These are phyloP conservation scores for Chydorus sphaericus DNA, from an alignment of 2,888 invertebrate species.

Conservation along the genomic window DNA sequence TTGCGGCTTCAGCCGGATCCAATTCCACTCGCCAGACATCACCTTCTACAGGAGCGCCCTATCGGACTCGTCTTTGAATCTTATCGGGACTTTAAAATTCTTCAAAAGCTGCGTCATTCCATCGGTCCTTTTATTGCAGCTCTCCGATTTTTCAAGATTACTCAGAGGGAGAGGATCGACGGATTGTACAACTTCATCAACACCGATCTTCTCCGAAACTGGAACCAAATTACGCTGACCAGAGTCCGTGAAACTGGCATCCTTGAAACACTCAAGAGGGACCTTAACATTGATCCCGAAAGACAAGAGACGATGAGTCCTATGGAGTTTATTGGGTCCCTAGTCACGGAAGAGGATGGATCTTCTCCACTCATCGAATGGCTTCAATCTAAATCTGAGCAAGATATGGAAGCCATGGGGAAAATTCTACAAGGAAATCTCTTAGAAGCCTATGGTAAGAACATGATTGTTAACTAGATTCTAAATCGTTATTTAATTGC, in stretches of 20 bases:
- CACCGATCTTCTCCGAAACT: background rate
- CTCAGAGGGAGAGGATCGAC: background rate
- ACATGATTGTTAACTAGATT: background rate
- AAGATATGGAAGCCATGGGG: constrained; percentile 9
- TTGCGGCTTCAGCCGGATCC: background rate
- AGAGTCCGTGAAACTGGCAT: background rate
- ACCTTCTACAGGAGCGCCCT: background rate
- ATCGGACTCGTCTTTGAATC: background rate
- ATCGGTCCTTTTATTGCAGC: constrained; percentile 7
- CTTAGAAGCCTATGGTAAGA: background rate
- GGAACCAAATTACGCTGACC: background rate
- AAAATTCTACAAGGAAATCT: constrained; percentile 4
- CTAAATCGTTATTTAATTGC: background rate
- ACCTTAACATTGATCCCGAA: constrained; percentile 4
- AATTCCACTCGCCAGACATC: background rate
- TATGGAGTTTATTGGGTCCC: constrained; percentile 7
- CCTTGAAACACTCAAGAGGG: background rate
- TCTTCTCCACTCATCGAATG: background rate
- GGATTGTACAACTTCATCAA: background rate
- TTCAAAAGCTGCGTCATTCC: background rate
- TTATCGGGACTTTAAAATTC: constrained; percentile 5
- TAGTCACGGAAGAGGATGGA: background rate
- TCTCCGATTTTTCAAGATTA: background rate
- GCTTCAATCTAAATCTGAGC: background rate
- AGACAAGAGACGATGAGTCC: background rate